Evolutionary conservation across 2,113 vertebrate species (phyloP), one percentile per base, ranked within the genome.

Genomic region (Arenaria interpres): DNA sequence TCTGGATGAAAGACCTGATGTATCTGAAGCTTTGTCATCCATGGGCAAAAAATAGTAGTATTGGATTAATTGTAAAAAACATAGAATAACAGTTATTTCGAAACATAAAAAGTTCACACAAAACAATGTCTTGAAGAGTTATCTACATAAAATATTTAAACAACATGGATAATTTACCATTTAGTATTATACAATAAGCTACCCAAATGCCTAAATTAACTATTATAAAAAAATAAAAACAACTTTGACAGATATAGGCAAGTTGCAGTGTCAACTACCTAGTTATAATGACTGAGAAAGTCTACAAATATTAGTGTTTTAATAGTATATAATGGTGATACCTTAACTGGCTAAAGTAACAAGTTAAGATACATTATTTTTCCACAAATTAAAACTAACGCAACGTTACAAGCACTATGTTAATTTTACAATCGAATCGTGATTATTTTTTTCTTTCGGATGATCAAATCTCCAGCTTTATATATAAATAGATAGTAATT

Each of bases 101-200:
- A 97, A 98, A 97, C 95, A 89, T 97, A 98, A 94, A 97, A 97
- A 97, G 97, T 92, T 97, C 95, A 96, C 96, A 93, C 97, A 95
- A 96, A 98, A 97, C 37, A 93, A 97, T 96, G 97, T 93, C 96
- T 97, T 84, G 97, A 96, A 95, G 97, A 96, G 96, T 98, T 96
- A 96, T 97, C 98, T 98, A 98, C 98, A 98, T 85, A 98, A 98
- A 98, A 98, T 98, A 98, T 97, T 97, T 97, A 97, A 95, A 97
- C 97, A 95, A 97, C 97, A 96, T 98, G 97, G 96, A 97, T 98
- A 98, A 98, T 97, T 98, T 98, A 98, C 97, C 97, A 98, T 97
- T 98, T 97, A 97, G 95, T 98, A 97, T 96, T 96, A 90, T 97
- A 97, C 97, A 98, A 95, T 98, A 97, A 94, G 81, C 97, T 97